phyloP scores from a whole-genome alignment of 2,113 vertebrate species.

The Clarias magur region DNA sequence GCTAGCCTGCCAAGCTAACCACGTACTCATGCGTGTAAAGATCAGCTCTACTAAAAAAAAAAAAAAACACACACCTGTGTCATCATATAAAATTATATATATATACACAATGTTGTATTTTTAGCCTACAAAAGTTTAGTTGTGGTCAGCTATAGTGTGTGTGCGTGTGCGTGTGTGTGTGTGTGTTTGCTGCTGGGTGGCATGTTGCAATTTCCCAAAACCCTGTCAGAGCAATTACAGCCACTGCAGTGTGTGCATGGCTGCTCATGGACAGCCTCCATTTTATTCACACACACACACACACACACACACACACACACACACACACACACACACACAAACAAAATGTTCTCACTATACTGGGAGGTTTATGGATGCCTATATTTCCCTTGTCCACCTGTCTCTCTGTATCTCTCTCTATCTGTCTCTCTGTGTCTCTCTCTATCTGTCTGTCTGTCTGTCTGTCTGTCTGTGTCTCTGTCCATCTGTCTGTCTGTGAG shows the following conservation, averaged over 20 bases:
- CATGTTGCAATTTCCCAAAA: conserved; percentile 56
- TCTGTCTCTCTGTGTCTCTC: background rate
- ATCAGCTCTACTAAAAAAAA: background rate
- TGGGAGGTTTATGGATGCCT: background rate
- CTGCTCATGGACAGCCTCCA: conserved; percentile 42
- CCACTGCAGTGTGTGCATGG: conserved; percentile 39
- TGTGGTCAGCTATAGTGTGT: conserved; percentile 47
- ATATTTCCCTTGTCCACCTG: background rate
- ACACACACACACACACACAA: background rate
- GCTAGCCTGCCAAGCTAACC: background rate
- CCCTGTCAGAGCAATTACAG: conserved; percentile 56
- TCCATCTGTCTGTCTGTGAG: background rate
- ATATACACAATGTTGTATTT: background rate
- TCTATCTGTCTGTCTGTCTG: background rate
- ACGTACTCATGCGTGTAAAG: background rate
- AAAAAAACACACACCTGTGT: no score
- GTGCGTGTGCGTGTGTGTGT: conserved; percentile 4
- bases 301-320: conserved; percentile 11
- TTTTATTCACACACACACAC: conserved; percentile 10
- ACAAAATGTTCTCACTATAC: no score
- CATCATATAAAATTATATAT: no score
- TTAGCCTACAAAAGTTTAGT: background rate
- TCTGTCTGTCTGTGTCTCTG: background rate
- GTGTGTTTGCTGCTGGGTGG: conserved; percentile 43
- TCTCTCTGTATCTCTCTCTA: background rate